Conservation (phyloP, 2,797 vertebrate species). For the Anabacerthia variegaticeps region DNA sequence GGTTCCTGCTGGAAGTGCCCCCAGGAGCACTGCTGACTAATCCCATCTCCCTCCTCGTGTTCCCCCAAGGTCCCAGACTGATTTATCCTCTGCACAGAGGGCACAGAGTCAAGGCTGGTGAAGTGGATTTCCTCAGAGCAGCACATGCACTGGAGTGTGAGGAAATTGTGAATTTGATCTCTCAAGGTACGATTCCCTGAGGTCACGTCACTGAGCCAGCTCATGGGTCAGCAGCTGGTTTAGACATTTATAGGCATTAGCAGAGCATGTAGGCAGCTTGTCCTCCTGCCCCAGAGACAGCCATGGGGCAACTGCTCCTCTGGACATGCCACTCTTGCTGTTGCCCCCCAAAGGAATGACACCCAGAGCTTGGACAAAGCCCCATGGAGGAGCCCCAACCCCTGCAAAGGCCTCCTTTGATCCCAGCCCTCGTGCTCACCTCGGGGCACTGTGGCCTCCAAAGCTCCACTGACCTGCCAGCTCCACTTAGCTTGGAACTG, state of each 20-base stretch:
- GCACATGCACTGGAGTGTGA: neutral
- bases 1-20: neutral
- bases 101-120: neutral
- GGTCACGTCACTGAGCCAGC: neutral
- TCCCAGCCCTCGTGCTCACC: neutral
- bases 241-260: neutral
- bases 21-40: slow-evolving; percentile 34
- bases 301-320: neutral
- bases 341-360: neutral
- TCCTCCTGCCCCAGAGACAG: neutral
- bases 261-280: neutral
- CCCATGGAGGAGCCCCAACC: fast-evolving
- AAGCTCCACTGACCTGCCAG: neutral
- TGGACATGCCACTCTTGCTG: fast-evolving
- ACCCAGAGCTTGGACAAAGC: neutral
- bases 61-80: neutral
- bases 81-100: neutral
- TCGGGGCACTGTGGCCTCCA: neutral
- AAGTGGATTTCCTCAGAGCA: neutral
- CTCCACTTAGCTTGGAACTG: neutral
- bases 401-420: neutral
- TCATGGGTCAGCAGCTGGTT: neutral
- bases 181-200: neutral
- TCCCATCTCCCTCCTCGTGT: neutral
- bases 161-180: neutral